Base-by-base conservation (phyloP, 1,140 invertebrate genomes). In the Mylabris phalerata region DNA sequence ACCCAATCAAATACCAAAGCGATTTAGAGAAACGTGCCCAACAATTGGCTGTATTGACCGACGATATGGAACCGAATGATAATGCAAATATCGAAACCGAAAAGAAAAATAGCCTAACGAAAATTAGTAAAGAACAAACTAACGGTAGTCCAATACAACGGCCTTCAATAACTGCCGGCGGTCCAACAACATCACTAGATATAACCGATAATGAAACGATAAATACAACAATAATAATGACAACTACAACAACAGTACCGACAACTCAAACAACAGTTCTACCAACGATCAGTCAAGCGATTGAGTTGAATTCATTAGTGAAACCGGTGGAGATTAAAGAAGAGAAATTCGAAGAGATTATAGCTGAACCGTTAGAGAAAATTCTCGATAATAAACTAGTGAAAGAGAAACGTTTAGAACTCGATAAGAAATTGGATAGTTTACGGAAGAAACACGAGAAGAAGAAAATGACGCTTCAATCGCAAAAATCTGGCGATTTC, bases 1-100 rank as follows among this genome's bases (percentile, higher is more conserved):
- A 98, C 79, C 97, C 96, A 0, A 95, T 97, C 59, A 96, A 97
- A 71, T 98, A 95, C 76, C 91, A 98, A 73, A 95, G 90, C 67
- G 90, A 94, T 75, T 74, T 90, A 57, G 93, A 98, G 68, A 98
- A 96, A 73, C 83, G 94, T 24, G 85, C 88, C 19, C 88, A 95
- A 68, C 94, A 97, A 72, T 78, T 98, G 60, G 85, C 89, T 0
- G 89, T 94, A 52, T 80, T 98, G 57, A 94, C 90, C 0, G 93
- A 95, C 64, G 90, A 90, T 46, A 81, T 84, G 51, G 85, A 84
- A 52, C 65, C 62, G 9, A 42, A 57, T 4, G 66, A 68, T 24
- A 40, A 9, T 27, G 55, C 63, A 2, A 43, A 40, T 6, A 64
- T 65, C 3, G 49, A 63, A 27, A 38, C 7, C 9, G 61, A 61